A percentile compares a stretch with the other conserved stretches of the same genome.
Conservation (phyloP, 2,113 vertebrate genomes). For the Chinchilla lanigera region DNA sequence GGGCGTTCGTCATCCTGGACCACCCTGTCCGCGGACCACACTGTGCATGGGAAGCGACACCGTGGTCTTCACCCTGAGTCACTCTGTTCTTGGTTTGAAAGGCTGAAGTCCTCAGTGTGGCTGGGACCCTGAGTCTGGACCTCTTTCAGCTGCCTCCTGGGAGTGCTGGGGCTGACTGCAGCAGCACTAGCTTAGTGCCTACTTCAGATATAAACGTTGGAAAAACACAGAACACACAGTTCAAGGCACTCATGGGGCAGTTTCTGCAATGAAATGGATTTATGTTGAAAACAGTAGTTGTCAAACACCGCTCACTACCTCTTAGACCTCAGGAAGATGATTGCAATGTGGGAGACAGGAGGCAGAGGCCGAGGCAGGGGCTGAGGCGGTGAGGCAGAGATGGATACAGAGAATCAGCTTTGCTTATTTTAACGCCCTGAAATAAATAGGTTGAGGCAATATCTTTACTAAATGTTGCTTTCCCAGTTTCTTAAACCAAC, state of each 20-base stretch:
- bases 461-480: not conserved
- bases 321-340: not conserved
- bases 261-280: not conserved
- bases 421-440: too few species aligned
- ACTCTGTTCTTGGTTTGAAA: not conserved
- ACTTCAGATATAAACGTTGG: not conserved
- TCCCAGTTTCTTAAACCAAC: not conserved
- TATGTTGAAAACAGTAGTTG: not conserved
- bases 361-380: not conserved
- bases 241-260: accelerated
- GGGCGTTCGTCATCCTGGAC: too few species aligned
- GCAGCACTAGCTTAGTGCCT: not conserved
- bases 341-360: not conserved
- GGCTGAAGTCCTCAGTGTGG: not conserved
- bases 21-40: too few species aligned
- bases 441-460: not conserved
- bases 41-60: too few species aligned
- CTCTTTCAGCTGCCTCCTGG: not conserved
- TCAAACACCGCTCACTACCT: not conserved
- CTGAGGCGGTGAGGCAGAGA: not conserved
- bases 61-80: not conserved
- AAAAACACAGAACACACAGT: not conserved
- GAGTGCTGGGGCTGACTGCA: not conserved
- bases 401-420: not conserved
- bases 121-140: not conserved